phyloP scores from a whole-genome alignment of 37 sponge, comb jelly and placozoan species.

The Haliclona indistincta region DNA sequence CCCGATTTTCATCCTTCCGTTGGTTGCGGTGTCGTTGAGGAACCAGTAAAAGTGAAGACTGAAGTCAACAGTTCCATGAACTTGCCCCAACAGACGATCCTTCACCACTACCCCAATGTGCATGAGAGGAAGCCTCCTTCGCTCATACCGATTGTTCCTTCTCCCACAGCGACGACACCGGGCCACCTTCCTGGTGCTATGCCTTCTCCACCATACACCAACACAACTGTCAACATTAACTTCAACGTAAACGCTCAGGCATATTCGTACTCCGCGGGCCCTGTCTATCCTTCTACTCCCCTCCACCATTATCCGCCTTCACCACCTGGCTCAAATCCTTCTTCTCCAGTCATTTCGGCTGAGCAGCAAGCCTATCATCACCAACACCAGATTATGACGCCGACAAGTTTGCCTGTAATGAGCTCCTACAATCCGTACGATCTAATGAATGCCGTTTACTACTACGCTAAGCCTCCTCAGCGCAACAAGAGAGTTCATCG shows the following conservation, averaged over 20 bases:
- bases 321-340: conserved; percentile 68
- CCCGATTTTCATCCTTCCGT: no score
- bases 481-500: conserved; percentile 90
- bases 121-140: no score
- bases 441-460: conserved; percentile 59
- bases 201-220: background rate
- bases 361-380: conserved; percentile 46
- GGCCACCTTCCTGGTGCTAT: conserved; percentile 63
- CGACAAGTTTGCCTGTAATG: background rate
- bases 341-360: conserved; percentile 49
- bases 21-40: no score
- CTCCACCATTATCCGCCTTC: conserved; percentile 60
- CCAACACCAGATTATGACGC: background rate
- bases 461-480: conserved; percentile 70
- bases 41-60: no score
- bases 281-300: conserved; percentile 23
- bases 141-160: no score
- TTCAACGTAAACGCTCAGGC: conserved; percentile 61
- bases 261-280: conserved; percentile 31
- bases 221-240: conserved; percentile 36
- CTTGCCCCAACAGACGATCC: no score
- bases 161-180: conserved; percentile 22
- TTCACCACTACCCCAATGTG: no score
- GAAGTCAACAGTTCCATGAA: no score
- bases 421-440: conserved; percentile 48